Base-by-base conservation (phyloP, 1,140 invertebrate genomes). In the Drosophila ohnishii region DNA sequence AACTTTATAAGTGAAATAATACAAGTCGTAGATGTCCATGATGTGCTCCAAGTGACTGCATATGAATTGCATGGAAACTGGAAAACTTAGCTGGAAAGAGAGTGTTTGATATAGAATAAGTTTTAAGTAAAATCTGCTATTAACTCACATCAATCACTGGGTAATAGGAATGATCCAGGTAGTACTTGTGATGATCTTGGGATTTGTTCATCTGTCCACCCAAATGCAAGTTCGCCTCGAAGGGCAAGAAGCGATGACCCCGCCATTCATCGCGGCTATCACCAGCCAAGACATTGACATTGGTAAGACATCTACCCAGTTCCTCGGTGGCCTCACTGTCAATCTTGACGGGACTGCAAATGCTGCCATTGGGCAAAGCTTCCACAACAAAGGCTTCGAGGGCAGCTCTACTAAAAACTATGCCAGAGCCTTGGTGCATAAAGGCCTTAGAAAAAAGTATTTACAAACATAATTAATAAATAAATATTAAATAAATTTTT, bases 211-310 rank as follows among this genome's bases (percentile, higher is more conserved):
- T 13, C 3, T 25, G 45, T 0, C 50, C 22, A 5, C 19, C 32
- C 16, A 90, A 25, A 19, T 84, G 75, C 9, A 76, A 16, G 0
- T 48, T 28, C 0, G 39, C 1, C 2, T 73, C 44, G 13, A 90
- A 87, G 13, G 87, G 87, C 42, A 90, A 28, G 32, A 90, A 81
- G 4, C 77, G 67, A 57, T 90, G 86, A 9, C 57, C 19, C 1
- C 40, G 50, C 50, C 48, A 42, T 2, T 80, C 60, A 67, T 87
- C 87, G 3, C 71, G 83, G 55, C 77, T 90, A 30, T 90, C 72
- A 5, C 80, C 87, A 30, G 74, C 77, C 4, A 69, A 14, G 2
- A 90, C 87, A 32, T 76, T 51, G 9, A 90, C 45, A 63, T 84
- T 79, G 14, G 25, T 58, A 2, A 90, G 61, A 22, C 87, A 90